phyloP scores from a whole-genome alignment of 2,113 vertebrate genomes.

The Capreolus pygargus region DNA sequence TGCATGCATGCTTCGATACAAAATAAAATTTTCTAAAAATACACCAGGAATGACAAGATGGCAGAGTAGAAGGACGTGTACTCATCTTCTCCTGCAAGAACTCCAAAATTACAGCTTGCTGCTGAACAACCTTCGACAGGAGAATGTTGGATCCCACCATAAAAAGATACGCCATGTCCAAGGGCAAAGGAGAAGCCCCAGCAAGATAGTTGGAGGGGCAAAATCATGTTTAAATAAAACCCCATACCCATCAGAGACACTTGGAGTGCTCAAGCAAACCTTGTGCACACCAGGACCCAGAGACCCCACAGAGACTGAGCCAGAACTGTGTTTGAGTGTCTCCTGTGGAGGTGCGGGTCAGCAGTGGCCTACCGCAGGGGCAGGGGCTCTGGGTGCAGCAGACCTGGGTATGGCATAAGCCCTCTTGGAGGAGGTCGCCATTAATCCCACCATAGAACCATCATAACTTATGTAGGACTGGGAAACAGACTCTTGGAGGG shows the following conservation, averaged over 20 bases:
- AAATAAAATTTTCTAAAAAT: neutral
- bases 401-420: neutral
- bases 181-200: neutral
- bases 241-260: neutral
- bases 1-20: neutral
- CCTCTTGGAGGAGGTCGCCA: neutral
- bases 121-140: neutral
- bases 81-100: neutral
- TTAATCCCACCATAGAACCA: neutral
- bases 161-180: neutral
- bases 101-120: neutral
- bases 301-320: neutral
- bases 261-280: neutral
- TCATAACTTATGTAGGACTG: neutral
- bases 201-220: neutral
- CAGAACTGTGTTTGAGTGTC: neutral
- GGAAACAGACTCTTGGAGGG: neutral
- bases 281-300: neutral
- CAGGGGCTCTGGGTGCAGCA: neutral
- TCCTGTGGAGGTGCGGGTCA: neutral
- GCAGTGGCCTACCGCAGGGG: neutral
- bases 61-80: rapidly evolving
- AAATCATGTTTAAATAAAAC: neutral
- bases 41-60: neutral
- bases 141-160: neutral